Base-by-base conservation (phyloP, 1,140 invertebrate genomes). In the Notospermus geniculatus region DNA sequence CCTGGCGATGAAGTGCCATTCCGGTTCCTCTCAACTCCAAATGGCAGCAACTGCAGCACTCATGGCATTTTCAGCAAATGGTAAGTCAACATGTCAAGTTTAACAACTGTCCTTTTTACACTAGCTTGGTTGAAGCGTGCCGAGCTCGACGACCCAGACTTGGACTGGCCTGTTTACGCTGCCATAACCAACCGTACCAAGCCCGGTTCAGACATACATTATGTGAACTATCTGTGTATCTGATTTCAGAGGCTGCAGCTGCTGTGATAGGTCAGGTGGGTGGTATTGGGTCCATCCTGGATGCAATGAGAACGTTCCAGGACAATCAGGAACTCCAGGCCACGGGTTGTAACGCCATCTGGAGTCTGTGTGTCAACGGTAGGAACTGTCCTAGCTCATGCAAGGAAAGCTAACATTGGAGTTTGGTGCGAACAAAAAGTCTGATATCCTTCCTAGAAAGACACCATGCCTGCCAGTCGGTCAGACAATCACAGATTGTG, bases 291-390 rank as follows among this genome's bases (percentile, higher is more conserved):
- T 65, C 71, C 29, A 68, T 78, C 1, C 56, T 78, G 54, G 54
- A 27, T 2, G 72, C 76, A 23, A 61, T 79, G 54, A 71, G 63
- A 43, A 67, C 52, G n/a, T 63, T 70, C 27, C 53, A 57, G 1
- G 62, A 70, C 29, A 67, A 76, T 45, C 57, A 67, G 15, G 59
- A 66, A 11, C 59, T 79, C 2, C 60, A 63, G 53, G 63, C 72
- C 15, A 61, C 71, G 11, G 71, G 74, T 54, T 76, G 74, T 46
- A 72, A 70, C 62, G 75, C 76, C 25, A 59, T 79, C 17, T 78
- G 76, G 76, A 71, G 70, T 50, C 69, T 79, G 2, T 64, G 69
- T 53, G 71, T 76, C 15, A 61, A 72, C 63, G 71, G 77, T 79
- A 53, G 19, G 65, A 58, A 13, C 13, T 23, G 17, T 17, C 4